A percentile compares a stretch with the other conserved stretches of the same genome.
These are phyloP conservation scores for Podotricha telesiphe DNA, from an alignment of 2,888 invertebrate genomes.

Conservation along the genomic window DNA sequence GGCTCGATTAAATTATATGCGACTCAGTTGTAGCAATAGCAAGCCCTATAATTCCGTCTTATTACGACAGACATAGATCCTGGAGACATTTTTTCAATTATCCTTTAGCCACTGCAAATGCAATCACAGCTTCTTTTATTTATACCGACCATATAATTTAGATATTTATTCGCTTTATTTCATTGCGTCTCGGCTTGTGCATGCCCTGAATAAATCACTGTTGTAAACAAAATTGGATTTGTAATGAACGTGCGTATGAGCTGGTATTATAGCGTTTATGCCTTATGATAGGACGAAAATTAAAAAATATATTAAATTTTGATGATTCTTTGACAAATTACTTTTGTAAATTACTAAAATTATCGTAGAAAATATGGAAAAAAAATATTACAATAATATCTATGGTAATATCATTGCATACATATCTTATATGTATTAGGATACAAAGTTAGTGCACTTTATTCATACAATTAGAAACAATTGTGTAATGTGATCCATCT, in stretches of 20 bases:
- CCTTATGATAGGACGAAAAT: background rate
- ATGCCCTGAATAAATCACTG: slow-evolving; percentile 41
- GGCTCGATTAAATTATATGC: slow-evolving; percentile 41
- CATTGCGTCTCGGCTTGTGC: slow-evolving; percentile 37
- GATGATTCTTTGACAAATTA: background rate
- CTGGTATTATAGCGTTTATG: slow-evolving; percentile 11
- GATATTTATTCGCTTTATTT: slow-evolving; percentile 50
- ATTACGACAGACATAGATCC: slow-evolving; percentile 69
- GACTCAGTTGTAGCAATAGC: slow-evolving; percentile 47
- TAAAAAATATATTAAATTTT: background rate
- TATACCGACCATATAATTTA: slow-evolving; percentile 59
- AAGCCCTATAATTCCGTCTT: slow-evolving; percentile 61
- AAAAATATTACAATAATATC: background rate
- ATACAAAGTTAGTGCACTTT: slow-evolving; percentile 5
- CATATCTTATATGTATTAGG: background rate
- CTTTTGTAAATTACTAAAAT: too few species aligned
- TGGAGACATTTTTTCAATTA: slow-evolving; percentile 80
- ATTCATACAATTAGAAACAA: slow-evolving; percentile 39
- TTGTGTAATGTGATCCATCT: slow-evolving; percentile 43
- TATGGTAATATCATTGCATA: background rate
- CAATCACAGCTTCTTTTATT: slow-evolving; percentile 71
- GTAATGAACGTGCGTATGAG: slow-evolving; percentile 36
- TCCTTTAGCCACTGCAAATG: slow-evolving; percentile 62
- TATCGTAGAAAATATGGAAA: too few species aligned
- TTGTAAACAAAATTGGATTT: slow-evolving; percentile 41